Percentiles rank a stretch among this genome's conserved stretches.
Conservation (phyloP, 2,113 vertebrate species). For the Cyphomyrus discorhynchus region DNA sequence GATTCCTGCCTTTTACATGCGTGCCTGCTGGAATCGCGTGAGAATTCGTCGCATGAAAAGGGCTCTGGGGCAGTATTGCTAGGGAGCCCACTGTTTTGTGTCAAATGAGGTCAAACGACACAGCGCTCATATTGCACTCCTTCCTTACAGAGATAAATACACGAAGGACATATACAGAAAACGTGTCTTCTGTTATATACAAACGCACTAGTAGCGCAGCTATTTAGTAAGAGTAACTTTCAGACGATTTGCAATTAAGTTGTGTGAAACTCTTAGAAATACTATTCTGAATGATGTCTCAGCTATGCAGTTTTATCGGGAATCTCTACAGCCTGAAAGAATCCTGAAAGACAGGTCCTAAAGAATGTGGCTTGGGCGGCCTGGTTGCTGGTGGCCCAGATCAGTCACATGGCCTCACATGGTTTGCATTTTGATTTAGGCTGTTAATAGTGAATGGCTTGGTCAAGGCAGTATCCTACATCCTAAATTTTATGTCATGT, state of each 20-base stretch:
- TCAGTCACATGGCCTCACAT: background rate
- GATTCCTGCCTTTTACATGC: background rate
- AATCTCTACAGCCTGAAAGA: background rate
- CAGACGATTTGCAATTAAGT: background rate
- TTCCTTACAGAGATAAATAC: background rate
- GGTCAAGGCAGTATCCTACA: background rate
- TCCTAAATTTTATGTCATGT: background rate
- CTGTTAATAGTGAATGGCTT: background rate
- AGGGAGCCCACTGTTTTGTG: background rate
- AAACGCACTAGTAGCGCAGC: background rate
- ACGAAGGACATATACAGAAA: background rate
- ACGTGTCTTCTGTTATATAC: background rate
- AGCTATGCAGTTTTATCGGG: background rate
- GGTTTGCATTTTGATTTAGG: background rate
- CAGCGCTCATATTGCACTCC: background rate
- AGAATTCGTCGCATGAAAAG: background rate
- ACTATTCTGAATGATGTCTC: background rate
- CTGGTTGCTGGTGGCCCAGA: background rate
- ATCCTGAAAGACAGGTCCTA: background rate
- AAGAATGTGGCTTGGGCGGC: background rate
- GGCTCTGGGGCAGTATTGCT: background rate
- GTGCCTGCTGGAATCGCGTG: background rate
- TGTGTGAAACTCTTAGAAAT: background rate
- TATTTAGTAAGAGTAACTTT: background rate
- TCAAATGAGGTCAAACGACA: background rate